Percentiles rank a stretch among this genome's conserved stretches.
phyloP scores from a whole-genome alignment of 1,140 invertebrate species.

The Theocolax elegans region DNA sequence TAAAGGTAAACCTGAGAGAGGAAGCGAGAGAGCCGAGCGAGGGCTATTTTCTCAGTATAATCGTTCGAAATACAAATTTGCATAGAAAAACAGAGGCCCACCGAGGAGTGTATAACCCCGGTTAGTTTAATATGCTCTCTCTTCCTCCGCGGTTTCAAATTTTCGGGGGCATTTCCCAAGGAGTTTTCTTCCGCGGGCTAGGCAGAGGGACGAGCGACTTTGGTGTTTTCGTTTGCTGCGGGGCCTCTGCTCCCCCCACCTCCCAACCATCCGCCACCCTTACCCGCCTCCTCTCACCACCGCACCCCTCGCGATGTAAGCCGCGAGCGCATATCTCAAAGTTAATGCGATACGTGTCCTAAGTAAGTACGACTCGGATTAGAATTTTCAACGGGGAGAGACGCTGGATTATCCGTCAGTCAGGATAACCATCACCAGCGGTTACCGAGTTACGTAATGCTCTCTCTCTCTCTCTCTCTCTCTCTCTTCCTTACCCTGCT shows the following conservation, averaged over 20 bases:
- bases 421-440: no score
- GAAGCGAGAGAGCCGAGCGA: background rate
- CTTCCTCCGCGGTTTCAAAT: background rate
- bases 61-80: slow-evolving; percentile 50
- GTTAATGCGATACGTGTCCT: slow-evolving; percentile 1
- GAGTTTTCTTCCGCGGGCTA: background rate
- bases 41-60: slow-evolving; percentile 47
- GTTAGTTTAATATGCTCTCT: background rate
- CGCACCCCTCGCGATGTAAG: no score
- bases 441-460: no score
- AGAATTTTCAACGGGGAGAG: background rate
- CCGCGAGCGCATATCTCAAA: background rate
- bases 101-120: background rate
- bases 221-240: slow-evolving; percentile 7
- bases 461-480: no score
- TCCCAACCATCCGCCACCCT: no score
- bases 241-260: no score
- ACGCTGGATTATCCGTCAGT: no score
- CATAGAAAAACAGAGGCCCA: slow-evolving; percentile 49
- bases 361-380: slow-evolving; percentile 1
- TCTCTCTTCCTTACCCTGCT: no score
- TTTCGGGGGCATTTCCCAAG: background rate
- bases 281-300: no score
- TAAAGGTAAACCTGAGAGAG: background rate
- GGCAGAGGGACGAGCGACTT: background rate